phyloP scores from a whole-genome alignment of 2,888 invertebrate genomes.

The Dryobota labecula region DNA sequence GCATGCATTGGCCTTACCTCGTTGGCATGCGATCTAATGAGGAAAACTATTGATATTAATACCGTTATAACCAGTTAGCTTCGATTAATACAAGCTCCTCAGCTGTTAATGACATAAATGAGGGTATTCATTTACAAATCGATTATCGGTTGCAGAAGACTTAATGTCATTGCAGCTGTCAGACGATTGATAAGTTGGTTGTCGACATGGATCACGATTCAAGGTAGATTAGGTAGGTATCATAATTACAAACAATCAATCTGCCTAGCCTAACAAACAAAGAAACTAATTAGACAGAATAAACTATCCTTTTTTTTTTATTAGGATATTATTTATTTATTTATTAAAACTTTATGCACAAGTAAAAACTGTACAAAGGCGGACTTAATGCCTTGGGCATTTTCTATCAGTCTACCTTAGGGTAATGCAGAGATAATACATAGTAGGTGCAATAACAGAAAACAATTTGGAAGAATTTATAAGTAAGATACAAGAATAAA shows the following conservation, averaged over 20 bases:
- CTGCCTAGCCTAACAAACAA: not conserved
- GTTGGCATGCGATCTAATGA: constrained; percentile 25
- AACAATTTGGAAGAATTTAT: no score
- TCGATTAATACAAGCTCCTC: constrained; percentile 19
- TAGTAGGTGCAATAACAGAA: no score
- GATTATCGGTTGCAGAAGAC: constrained; percentile 26
- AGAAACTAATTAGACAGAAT: not conserved
- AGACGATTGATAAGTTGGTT: not conserved
- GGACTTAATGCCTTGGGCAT: no score
- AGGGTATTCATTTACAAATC: constrained; percentile 27
- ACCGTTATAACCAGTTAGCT: constrained; percentile 13
- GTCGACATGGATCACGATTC: constrained; percentile 4
- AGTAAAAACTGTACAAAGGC: no score
- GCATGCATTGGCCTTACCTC: constrained; percentile 23
- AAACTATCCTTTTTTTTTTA: no score
- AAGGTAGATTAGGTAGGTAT: not conserved
- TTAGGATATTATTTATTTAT: no score
- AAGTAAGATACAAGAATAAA: no score
- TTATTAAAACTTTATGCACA: no score
- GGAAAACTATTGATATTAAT: constrained; percentile 31
- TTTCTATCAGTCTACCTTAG: no score
- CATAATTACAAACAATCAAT: not conserved
- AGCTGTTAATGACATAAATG: constrained; percentile 20
- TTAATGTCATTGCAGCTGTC: constrained; percentile 26
- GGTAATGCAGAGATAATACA: no score